Evolutionary conservation across 1,140 invertebrate species (phyloP), one percentile per base, ranked within the genome.

Genomic region (Penaeus japonicus): DNA sequence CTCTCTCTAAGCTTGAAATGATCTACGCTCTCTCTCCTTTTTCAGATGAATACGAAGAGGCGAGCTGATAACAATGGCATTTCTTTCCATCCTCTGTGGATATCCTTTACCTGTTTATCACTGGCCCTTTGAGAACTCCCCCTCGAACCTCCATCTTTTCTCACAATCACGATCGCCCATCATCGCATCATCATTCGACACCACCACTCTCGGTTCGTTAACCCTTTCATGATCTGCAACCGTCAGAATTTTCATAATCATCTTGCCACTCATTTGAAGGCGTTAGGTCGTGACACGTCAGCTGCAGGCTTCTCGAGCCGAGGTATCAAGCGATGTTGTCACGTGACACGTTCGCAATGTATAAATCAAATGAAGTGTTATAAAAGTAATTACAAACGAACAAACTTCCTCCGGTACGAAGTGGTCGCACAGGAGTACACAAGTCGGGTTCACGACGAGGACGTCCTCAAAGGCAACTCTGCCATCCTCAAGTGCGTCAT

Each of bases 401-500:
- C 18, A 30, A 70, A n/a, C 62, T 70, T 70, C 62, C 54, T 39
- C 17, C 82, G n/a, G 24, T n/a, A 70, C 17, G 35, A 24, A 92
- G 91, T 91, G 77, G 91, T 92, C 20, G 73, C 87, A 27, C 90
- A 91, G 82, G 62, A 84, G 65, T 92, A 91, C 86, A 91, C 92
- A 85, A 92, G 91, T 15, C 92, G 92, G 84, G 92, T 92, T 30
- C 91, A 92, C 86, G 93, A 93, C 89, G 92, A 92, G 17, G 93
- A 92, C 91, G 93, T 93, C 12, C 92, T 93, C 75, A 89, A 91
- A 22, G 93, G 92, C 96, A 98, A 98, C 93, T 96, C 97, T 75
- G 97, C 96, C 81, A 96, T 98, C 86, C 93, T 99, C 91, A 97
- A 97, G 93, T 99, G 97, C 93, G 95, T 96, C 91, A 96, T 98